These are phyloP conservation scores for Ferdinandea cuprea DNA, from an alignment of 2,888 invertebrate species.

Conservation along the genomic window DNA sequence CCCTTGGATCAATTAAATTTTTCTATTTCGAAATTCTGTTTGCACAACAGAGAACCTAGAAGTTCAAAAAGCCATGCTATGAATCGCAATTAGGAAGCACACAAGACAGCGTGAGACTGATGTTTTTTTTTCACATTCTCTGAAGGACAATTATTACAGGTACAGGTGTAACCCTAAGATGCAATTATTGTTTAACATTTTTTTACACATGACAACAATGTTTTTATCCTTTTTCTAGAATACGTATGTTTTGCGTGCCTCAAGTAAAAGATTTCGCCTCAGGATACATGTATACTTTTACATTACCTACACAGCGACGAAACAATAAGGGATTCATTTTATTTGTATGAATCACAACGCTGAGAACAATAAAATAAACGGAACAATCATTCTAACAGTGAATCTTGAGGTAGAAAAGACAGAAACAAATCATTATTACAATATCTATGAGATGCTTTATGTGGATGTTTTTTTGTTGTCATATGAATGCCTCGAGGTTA, in stretches of 20 bases:
- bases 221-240: slow-evolving; percentile 42
- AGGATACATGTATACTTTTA: slow-evolving; percentile 28
- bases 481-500: slow-evolving; percentile 33
- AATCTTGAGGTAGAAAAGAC: slow-evolving; percentile 29
- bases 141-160: slow-evolving; percentile 44
- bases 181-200: slow-evolving; percentile 39
- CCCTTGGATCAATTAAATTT: slow-evolving; percentile 31
- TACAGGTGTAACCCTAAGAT: slow-evolving; percentile 45
- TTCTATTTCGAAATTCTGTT: slow-evolving; percentile 1
- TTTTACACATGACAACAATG: slow-evolving; percentile 32
- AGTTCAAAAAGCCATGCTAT: slow-evolving; percentile 32
- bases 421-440: slow-evolving; percentile 9
- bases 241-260: slow-evolving; percentile 29
- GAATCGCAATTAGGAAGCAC: slow-evolving; percentile 40
- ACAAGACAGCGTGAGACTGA: not conserved
- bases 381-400: slow-evolving; percentile 58
- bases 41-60: not conserved
- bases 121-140: not conserved
- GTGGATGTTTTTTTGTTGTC: slow-evolving; percentile 27
- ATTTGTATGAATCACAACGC: slow-evolving; percentile 37
- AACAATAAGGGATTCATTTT: slow-evolving; percentile 49
- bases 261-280: slow-evolving; percentile 46
- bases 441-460: not conserved
- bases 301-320: slow-evolving; percentile 4
- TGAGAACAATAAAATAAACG: slow-evolving; percentile 56